Conservation (phyloP, 2,113 vertebrate species). For the Sula dactylatra region DNA sequence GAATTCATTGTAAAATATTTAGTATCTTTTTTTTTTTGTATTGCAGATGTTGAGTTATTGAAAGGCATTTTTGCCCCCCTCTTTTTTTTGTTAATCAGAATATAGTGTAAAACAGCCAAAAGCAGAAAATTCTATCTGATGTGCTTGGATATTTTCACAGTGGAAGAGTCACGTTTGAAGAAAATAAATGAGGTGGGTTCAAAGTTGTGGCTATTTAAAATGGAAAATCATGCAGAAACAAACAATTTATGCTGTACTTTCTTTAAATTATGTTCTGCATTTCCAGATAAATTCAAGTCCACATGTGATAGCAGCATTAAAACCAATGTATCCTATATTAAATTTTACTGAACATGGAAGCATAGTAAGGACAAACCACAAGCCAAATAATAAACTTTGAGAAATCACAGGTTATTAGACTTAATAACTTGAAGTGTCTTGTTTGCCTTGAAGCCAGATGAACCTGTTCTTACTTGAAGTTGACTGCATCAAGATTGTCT, state of each 20-base stretch:
- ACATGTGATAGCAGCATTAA: not conserved
- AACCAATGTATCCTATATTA: not conserved
- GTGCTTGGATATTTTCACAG: not conserved
- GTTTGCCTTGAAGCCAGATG: not conserved
- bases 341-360: not conserved
- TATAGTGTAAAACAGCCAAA: not conserved
- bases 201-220: not conserved
- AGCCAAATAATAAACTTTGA: no score
- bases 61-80: not conserved
- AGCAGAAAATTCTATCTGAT: not conserved
- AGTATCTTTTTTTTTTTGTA: not conserved
- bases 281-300: not conserved
- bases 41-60: not conserved
- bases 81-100: not conserved
- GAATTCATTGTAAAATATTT: not conserved
- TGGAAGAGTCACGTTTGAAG: not conserved
- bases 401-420: no score
- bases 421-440: not conserved
- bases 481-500: not conserved
- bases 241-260: not conserved
- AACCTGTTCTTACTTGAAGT: not conserved
- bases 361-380: not conserved
- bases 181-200: not conserved
- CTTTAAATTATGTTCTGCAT: not conserved
- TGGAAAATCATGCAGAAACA: not conserved